These are phyloP conservation scores for Psammodynastes pulverulentus DNA, from an alignment of 2,113 vertebrate genomes.

Conservation along the genomic window DNA sequence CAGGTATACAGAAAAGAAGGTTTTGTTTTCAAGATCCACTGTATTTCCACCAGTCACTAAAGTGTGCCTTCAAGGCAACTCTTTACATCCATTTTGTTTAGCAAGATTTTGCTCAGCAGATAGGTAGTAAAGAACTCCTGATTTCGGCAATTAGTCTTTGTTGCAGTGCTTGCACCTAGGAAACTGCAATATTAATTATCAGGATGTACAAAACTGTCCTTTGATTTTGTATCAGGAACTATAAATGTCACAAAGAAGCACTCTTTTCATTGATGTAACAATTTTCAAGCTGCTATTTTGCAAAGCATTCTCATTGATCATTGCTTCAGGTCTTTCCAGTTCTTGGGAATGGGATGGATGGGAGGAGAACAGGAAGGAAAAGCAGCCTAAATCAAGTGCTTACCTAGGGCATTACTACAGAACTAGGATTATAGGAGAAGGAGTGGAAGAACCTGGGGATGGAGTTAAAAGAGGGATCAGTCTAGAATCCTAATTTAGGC, in stretches of 20 bases:
- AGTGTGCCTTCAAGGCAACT: background rate
- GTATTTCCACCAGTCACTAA: background rate
- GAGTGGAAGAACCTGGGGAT: background rate
- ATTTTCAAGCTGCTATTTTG: slow-evolving; percentile 3
- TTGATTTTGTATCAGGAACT: slow-evolving; percentile 14
- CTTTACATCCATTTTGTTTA: slow-evolving; percentile 25
- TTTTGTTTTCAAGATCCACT: background rate
- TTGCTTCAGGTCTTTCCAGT: background rate
- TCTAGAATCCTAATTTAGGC: background rate
- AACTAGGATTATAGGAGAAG: background rate
- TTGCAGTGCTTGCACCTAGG: slow-evolving; percentile 29
- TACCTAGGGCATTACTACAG: background rate
- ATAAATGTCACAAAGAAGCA: slow-evolving; percentile 30
- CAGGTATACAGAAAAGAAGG: background rate
- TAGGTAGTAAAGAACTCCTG: slow-evolving; percentile 19
- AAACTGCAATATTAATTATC: slow-evolving; percentile 48
- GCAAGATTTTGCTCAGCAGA: background rate
- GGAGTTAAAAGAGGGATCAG: background rate
- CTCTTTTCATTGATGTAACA: background rate
- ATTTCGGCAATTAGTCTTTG: slow-evolving; percentile 28
- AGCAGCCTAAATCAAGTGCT: background rate
- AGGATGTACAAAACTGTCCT: slow-evolving; percentile 29
- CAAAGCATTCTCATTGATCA: slow-evolving; percentile 19
- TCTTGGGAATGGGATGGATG: background rate
- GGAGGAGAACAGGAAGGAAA: background rate